Evolutionary conservation across 2,113 vertebrate species (phyloP).

Genomic region (Mirounga angustirostris): DNA sequence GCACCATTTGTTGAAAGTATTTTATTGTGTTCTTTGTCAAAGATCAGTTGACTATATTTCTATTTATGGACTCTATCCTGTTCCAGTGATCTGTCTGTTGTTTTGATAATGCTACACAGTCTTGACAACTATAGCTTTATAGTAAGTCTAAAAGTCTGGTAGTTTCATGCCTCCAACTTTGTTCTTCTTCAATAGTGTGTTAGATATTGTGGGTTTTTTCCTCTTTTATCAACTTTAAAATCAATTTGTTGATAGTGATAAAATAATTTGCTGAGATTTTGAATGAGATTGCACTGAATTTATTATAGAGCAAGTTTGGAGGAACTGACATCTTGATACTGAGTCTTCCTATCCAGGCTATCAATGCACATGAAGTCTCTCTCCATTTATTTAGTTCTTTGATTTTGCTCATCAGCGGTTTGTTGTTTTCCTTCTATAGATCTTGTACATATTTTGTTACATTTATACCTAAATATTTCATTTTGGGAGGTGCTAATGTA

Average conservation of each 20-base stretch:
- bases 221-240: neutral
- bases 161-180: neutral
- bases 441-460: neutral
- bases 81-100: neutral
- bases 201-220: neutral
- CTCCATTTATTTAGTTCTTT: neutral
- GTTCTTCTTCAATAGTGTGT: neutral
- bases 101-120: neutral
- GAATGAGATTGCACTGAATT: neutral
- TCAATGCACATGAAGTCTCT: neutral
- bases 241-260: neutral
- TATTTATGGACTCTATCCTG: neutral
- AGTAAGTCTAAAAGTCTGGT: neutral
- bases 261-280: neutral
- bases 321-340: neutral
- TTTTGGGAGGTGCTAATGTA: neutral
- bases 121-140: neutral
- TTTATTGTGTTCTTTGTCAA: neutral
- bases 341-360: neutral
- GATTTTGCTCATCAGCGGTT: neutral
- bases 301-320: neutral
- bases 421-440: neutral
- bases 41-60: neutral
- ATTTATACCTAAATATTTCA: neutral
- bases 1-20: neutral